Evolutionary conservation across 2,113 vertebrate genomes (phyloP).

Genomic region (Callorhinus ursinus): DNA sequence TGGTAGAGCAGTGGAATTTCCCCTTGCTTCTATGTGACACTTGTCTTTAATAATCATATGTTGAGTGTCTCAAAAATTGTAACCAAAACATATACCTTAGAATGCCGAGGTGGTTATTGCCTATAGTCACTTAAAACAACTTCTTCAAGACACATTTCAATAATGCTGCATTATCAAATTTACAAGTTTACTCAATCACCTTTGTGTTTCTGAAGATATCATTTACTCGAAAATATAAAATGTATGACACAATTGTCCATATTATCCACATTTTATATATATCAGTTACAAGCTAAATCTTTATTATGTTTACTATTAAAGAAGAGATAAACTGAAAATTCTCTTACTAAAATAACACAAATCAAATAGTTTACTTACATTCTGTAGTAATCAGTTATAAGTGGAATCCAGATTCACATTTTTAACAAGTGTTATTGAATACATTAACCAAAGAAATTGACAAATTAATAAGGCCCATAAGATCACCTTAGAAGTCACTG

Average conservation of each 20-base stretch:
- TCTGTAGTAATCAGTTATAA: background rate
- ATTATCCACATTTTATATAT: conserved; percentile 57
- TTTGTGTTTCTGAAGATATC: conserved; percentile 5
- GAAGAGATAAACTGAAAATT: conserved; percentile 32
- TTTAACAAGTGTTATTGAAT: background rate
- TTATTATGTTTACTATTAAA: conserved; percentile 8
- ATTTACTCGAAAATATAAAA: background rate
- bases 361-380: background rate
- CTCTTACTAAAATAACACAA: conserved; percentile 7
- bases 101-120: background rate
- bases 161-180: background rate
- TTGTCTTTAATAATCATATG: background rate
- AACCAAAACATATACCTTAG: background rate
- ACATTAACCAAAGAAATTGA: background rate
- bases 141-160: background rate
- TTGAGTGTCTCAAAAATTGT: background rate
- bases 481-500: background rate
- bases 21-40: background rate
- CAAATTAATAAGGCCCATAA: background rate
- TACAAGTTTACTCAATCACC: conserved; percentile 5
- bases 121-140: background rate
- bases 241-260: conserved; percentile 15
- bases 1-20: background rate
- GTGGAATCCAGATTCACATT: background rate
- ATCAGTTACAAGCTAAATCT: conserved; percentile 52